Conservation (phyloP, 2,113 vertebrate genomes). For the Odocoileus virginianus region DNA sequence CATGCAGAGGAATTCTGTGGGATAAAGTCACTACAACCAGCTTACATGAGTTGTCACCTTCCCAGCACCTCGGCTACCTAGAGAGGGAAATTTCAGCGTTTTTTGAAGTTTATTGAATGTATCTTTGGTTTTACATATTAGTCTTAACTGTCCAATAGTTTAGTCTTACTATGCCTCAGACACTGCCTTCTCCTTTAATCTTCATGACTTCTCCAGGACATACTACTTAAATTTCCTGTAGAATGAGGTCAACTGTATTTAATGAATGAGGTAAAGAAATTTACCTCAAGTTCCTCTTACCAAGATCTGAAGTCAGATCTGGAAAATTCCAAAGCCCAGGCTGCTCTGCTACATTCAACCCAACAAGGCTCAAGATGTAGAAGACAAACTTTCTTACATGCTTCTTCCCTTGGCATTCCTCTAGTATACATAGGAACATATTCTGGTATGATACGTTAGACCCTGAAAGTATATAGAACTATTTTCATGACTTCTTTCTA, state of each 20-base stretch:
- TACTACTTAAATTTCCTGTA: not conserved
- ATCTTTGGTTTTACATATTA: not conserved
- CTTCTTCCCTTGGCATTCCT: not conserved
- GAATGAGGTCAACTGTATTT: not conserved
- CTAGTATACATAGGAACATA: not conserved
- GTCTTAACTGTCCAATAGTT: not conserved
- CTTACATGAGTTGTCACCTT: not conserved
- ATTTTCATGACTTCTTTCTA: not conserved
- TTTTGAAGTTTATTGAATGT: not conserved
- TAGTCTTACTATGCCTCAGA: not conserved
- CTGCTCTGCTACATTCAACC: not conserved
- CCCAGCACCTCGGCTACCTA: not conserved
- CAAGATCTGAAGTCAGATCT: not conserved
- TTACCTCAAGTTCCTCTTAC: not conserved
- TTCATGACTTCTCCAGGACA: not conserved
- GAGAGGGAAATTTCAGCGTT: not conserved
- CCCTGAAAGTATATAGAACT: not conserved
- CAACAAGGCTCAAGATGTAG: not conserved
- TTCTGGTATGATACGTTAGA: not conserved
- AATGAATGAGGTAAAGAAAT: not conserved
- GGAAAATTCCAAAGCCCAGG: not conserved
- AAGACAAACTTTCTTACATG: not conserved
- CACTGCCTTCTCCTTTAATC: not conserved
- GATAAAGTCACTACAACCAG: not conserved
- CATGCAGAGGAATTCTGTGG: not conserved